Evolutionary conservation across 64 coral and sea anemone genomes (phyloP), one percentile per base, ranked within the genome.

Genomic region (Stichodactyla mertensii): DNA sequence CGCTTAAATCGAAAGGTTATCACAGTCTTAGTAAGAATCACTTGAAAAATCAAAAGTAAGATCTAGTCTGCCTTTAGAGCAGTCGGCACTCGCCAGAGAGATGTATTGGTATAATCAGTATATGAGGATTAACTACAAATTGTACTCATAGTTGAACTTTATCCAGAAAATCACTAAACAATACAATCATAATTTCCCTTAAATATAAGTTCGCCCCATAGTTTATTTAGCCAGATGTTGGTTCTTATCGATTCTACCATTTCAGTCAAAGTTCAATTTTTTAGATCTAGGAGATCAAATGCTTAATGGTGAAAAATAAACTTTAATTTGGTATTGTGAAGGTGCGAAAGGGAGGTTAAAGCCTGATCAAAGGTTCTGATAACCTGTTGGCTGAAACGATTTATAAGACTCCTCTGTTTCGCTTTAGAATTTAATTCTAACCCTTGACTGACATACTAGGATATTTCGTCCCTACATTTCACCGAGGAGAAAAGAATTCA

Each of bases 1-100:
- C 5, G 78, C 52, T 12, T 81, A 81, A 81, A 81, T 79, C 16
- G 18, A 81, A 81, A 52, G 51, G 78, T 55, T 81, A 81, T 81
- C 78, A 52, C 18, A 15, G 6, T 8, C 15, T 19, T 52, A 53
- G 16, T 81, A 81, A 81, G 78, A 81, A 53, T 81, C 78, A 53
- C 78, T 81, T 81, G 78, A 81, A 81, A 53, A 81, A 81, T 81
- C 78, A 81, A 26, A 74, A 81, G 51, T 16, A 55, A 81, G 78
- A 81, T 81, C 53, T 81, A 74, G 16, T 74, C 69, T 7, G 4
- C 15, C n/a, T 55, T 81, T 20, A 81, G 78, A 53, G 4, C 14
- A 81, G 78, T 81, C 36, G 36, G 36, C 78, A 53, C 36, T 81
- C 5, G 52, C 78, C 22, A 45, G 20, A 71, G 20, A 55, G 53